These are phyloP conservation scores for Platichthys stellatus DNA, from an alignment of 2,113 vertebrate species.

Conservation along the genomic window DNA sequence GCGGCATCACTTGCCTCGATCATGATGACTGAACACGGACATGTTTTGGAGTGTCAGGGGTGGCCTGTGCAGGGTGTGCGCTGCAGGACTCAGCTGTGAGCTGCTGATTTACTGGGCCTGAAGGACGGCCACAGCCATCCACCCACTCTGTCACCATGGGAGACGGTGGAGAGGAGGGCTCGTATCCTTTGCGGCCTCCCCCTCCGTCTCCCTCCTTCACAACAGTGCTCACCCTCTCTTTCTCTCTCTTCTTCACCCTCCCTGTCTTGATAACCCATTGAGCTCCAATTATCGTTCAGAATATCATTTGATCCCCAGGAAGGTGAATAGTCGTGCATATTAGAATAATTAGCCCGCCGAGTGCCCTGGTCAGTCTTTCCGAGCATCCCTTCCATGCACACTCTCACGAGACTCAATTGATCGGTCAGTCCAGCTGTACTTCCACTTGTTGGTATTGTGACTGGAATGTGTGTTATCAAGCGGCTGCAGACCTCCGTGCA, in stretches of 20 bases:
- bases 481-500: slow-evolving; percentile 44
- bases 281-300: slow-evolving; percentile 18
- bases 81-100: slow-evolving; percentile 56
- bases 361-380: not conserved
- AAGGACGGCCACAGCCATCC: slow-evolving; percentile 64
- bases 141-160: slow-evolving; percentile 72
- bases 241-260: not conserved
- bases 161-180: slow-evolving; percentile 57
- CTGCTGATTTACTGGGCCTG: slow-evolving; percentile 67
- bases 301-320: slow-evolving; percentile 19
- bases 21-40: not conserved
- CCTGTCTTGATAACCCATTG: slow-evolving; percentile 7
- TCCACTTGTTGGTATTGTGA: slow-evolving; percentile 49
- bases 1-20: not conserved
- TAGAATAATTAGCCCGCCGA: slow-evolving; percentile 24
- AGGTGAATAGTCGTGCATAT: slow-evolving; percentile 26
- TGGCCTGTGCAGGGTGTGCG: slow-evolving; percentile 24
- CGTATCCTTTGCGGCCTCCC: slow-evolving; percentile 49
- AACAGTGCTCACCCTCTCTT: slow-evolving; percentile 5
- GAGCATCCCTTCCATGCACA: slow-evolving; percentile 1
- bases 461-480: slow-evolving; percentile 60
- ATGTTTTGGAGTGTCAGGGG: not conserved
- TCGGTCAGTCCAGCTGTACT: slow-evolving; percentile 25
- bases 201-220: slow-evolving; percentile 9
- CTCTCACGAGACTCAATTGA: not conserved